Percentiles rank a stretch among this genome's conserved stretches.
Conservation (phyloP, 1,140 invertebrate genomes). For the Muscidifurax raptorellus region DNA sequence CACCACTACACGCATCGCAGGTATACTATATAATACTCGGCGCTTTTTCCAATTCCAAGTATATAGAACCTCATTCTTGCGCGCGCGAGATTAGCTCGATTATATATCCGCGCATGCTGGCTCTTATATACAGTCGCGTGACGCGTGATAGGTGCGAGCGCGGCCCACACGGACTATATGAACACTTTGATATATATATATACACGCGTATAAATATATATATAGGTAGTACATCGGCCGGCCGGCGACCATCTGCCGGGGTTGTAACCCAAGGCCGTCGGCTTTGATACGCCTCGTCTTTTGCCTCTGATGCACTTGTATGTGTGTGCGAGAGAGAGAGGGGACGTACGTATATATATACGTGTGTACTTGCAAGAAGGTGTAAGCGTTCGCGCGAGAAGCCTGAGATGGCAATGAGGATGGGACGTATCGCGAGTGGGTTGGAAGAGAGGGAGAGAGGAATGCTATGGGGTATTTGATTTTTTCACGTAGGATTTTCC, state of each 20-base stretch:
- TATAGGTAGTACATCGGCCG: background rate
- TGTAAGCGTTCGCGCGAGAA: background rate
- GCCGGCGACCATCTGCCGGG: slow-evolving; percentile 20
- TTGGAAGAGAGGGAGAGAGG: background rate
- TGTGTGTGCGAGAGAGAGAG: background rate
- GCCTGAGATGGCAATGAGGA: background rate
- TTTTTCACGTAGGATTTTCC: background rate
- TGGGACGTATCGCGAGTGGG: background rate
- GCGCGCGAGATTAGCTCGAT: slow-evolving; percentile 16
- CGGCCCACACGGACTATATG: background rate
- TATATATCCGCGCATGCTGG: background rate
- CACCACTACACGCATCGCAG: background rate
- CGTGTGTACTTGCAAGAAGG: background rate
- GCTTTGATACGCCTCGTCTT: slow-evolving; percentile 21
- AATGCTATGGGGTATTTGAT: too few relatives aligned
- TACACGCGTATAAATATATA: background rate
- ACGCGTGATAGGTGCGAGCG: background rate
- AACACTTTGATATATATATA: background rate
- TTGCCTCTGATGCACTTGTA: background rate
- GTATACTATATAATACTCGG: too few relatives aligned
- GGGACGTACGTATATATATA: background rate
- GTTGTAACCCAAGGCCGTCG: slow-evolving; percentile 37
- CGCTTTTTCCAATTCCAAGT: too few relatives aligned
- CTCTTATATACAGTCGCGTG: background rate
- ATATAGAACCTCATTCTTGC: background rate